Base-by-base conservation (phyloP, 2,113 vertebrate genomes). In the Ailuropoda melanoleuca region DNA sequence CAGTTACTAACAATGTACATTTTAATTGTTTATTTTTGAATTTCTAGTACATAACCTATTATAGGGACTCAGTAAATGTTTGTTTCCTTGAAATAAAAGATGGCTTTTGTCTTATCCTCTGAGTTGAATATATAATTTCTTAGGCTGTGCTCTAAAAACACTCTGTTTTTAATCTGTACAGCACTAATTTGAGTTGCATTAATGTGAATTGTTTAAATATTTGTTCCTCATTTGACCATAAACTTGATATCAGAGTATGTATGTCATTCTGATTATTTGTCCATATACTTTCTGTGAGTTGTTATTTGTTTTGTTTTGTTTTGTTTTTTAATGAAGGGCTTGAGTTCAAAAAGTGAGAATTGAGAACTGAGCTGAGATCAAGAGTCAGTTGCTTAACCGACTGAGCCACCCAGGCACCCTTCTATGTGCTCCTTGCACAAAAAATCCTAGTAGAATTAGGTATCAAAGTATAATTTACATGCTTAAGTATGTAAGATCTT, bases 51-150 rank as follows among this genome's bases (percentile, higher is more conserved):
- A 82, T 13, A 58, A 43, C 24, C 56, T 88, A 43, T 37, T 86
- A 21, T 60, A 80, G n/a, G 9, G 64, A 8, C 29, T 66, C 48
- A 82, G 39, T 58, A 75, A 80, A 88, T 62, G 10, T 58, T 92
- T 80, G 14, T 72, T 95, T 89, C 34, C n/a, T 94, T 74, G 48
- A 96, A 94, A 74, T 66, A 31, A 74, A 64, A 94, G 56, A 66
- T 91, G 82, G n/a, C 29, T 81, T 46, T 77, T 53, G 34, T 74
- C 26, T 94, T 62, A 89, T 19, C 10, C 39, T 87, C 77, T 82
- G 56, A 83, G 58, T 75, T 82, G 48, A 92, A 68, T 34, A 1
- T 26, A 80, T 87, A n/a, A 50, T 64, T 87, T 48, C 14, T 90
- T 82, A 58, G 24, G n/a, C 29, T 21, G 0, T 43, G 12, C 50